A percentile compares a stretch with the other conserved stretches of the same genome.
phyloP scores from a whole-genome alignment of 2,888 invertebrate genomes.

The Aproaerema taeniolella region DNA sequence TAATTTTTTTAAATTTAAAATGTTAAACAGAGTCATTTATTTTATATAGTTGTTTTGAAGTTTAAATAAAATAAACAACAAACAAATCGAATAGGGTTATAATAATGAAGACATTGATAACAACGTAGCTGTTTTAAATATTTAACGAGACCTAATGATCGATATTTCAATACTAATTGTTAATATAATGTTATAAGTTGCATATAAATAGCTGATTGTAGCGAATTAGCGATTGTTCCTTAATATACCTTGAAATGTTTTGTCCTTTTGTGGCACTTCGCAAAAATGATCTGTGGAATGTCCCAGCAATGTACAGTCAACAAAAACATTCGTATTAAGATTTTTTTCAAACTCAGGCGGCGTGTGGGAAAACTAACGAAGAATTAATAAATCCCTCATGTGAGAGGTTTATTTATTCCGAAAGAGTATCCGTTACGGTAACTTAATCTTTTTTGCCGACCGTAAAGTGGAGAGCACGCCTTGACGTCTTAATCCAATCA shows the following conservation, averaged over 20 bases:
- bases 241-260: constrained; percentile 30
- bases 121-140: constrained; percentile 58
- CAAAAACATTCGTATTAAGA: constrained; percentile 14
- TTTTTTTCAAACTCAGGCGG: neutral
- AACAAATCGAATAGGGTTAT: constrained; percentile 12
- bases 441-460: constrained; percentile 60
- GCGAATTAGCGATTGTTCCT: constrained; percentile 42
- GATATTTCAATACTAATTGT: constrained; percentile 59
- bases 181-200: constrained; percentile 49
- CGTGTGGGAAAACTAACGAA: neutral
- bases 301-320: constrained; percentile 30
- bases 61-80: too few species aligned
- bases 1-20: too few species aligned
- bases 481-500: constrained; percentile 75
- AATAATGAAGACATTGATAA: constrained; percentile 44
- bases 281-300: constrained; percentile 41
- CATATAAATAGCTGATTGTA: constrained; percentile 67
- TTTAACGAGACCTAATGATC: constrained; percentile 67
- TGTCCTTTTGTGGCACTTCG: constrained; percentile 32
- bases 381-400: neutral
- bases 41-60: too few species aligned
- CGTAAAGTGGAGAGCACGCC: constrained; percentile 48
- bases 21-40: too few species aligned
- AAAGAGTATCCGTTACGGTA: constrained; percentile 47
- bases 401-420: neutral